Base-by-base conservation (phyloP, 1,140 invertebrate species). In the Anastrepha obliqua region DNA sequence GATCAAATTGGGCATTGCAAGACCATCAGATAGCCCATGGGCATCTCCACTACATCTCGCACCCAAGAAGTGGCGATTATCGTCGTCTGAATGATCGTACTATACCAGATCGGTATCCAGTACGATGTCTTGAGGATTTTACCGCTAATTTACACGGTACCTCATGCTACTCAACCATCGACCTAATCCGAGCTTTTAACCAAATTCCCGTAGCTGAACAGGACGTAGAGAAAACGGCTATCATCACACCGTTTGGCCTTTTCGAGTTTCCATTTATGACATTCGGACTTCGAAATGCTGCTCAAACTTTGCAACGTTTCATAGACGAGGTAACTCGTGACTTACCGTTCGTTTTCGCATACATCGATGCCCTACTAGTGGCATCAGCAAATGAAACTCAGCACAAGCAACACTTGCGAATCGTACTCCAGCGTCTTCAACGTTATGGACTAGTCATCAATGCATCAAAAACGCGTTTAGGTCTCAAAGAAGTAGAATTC, bases 301-400 rank as follows among this genome's bases (percentile, higher is more conserved):
- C 44, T 9, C 91, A 94, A 55, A 94, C 88, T n/a, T n/a, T n/a
- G n/a, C 94, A 95, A 89, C 87, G 94, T 7, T 92, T 94, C 29
- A 94, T 95, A 88, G 91, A 94, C 89, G 59, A 91, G 9, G 90
- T 94, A 1, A 89, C 94, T 5, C 15, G 90, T 85, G 94, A 90
- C n/a, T 88, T 87, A 91, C 93, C 90, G 8, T 89, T 93, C n/a
- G 89, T 90, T n/a, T 94, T 91, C 87, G 85, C 78, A 1, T 91
- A 88, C 59, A 59, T 88, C 42, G 95, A 95, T 88, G 95, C 95
- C 89, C 93, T 96, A 58, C 89, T 95, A 3, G 89, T 95, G 7
- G 94, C 87, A 70, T 93, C 91, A 0, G 88, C 85, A 85, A 87
- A 88, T 62, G 85, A 87, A 44, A 88, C 91, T 59, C 89, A 93